Conservation (phyloP, 1,140 invertebrate genomes). For the Bombus difficillimus region DNA sequence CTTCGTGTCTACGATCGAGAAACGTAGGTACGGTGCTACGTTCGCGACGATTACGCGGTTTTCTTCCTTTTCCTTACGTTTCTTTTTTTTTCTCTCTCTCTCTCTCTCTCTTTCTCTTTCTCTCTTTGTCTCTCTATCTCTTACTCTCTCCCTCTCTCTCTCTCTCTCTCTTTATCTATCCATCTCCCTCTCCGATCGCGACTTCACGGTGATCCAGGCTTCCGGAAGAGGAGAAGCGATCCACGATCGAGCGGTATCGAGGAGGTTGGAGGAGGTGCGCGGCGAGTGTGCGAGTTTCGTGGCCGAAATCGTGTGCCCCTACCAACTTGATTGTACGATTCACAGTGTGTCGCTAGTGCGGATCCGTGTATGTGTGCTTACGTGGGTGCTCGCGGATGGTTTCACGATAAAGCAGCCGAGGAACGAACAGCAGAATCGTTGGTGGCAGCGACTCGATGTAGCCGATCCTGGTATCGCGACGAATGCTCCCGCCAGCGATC, state of each 20-base stretch:
- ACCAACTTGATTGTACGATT: neutral
- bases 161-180: too few species aligned
- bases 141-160: too few species aligned
- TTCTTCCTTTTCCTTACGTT: neutral
- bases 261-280: neutral
- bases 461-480: slow-evolving; percentile 4
- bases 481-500: slow-evolving; percentile 45
- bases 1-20: slow-evolving; percentile 55
- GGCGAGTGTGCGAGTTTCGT: neutral
- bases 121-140: rapidly evolving
- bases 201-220: neutral
- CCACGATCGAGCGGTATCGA: neutral
- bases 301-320: neutral
- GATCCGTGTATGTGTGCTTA: slow-evolving; percentile 53
- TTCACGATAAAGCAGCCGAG: neutral
- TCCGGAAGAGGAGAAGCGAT: neutral
- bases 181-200: neutral
- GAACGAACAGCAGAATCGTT: neutral
- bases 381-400: slow-evolving; percentile 29
- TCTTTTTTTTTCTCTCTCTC: too few species aligned
- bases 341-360: slow-evolving; percentile 22
- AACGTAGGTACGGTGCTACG: slow-evolving; percentile 19
- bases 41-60: neutral
- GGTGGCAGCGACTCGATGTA: slow-evolving; percentile 32
- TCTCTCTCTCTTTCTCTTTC: neutral